Evolutionary conservation across 2,888 invertebrate species (phyloP).

Genomic region (Epirrhoe tristata): DNA sequence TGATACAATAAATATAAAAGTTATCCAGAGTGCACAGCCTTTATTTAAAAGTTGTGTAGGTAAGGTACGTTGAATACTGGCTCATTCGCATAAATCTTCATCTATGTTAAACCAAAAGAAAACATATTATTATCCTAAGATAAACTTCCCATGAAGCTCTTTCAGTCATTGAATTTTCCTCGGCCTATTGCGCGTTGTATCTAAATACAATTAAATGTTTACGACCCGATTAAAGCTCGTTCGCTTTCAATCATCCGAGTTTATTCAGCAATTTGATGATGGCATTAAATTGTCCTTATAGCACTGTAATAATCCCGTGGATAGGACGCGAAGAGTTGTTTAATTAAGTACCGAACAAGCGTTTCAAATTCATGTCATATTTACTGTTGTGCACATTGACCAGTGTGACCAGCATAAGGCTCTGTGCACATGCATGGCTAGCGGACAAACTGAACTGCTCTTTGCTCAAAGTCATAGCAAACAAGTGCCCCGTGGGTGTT

Average conservation of each 20-base stretch:
- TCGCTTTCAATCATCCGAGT: conserved; percentile 40
- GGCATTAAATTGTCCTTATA: conserved; percentile 26
- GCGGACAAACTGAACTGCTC: background rate
- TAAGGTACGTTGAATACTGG: background rate
- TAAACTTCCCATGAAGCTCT: conserved; percentile 12
- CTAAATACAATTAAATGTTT: conserved; percentile 44
- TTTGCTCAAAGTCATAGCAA: conserved; percentile 15
- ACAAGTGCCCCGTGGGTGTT: background rate
- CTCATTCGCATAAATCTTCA: background rate
- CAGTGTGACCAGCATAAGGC: conserved; percentile 15
- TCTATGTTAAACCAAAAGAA: background rate
- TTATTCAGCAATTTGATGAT: conserved; percentile 36
- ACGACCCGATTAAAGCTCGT: conserved; percentile 47
- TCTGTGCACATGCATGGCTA: conserved; percentile 1
- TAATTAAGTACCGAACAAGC: conserved; percentile 51
- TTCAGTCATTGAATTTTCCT: conserved; percentile 35
- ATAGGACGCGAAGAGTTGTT: conserved; percentile 45
- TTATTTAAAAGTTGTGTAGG: background rate
- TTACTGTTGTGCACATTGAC: conserved; percentile 45
- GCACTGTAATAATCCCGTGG: conserved; percentile 18
- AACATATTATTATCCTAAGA: background rate
- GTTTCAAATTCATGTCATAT: conserved; percentile 43
- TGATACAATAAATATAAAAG: conserved; percentile 5
- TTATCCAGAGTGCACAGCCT: background rate
- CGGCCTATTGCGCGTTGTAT: conserved; percentile 37